phyloP scores from a whole-genome alignment of 2,888 invertebrate species.

The Scaptodrosophila latifasciaeformis region DNA sequence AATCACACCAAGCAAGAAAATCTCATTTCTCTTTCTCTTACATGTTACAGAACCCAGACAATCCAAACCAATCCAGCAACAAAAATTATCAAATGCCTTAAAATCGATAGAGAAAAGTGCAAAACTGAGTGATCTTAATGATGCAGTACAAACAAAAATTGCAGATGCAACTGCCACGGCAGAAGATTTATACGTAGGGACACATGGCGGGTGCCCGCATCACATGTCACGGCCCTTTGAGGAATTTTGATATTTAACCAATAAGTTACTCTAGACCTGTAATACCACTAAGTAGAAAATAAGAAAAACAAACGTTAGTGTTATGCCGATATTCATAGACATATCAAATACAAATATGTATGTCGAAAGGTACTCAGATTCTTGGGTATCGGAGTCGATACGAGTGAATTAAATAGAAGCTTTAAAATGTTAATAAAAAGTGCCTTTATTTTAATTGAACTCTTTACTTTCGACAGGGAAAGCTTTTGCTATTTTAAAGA shows the following conservation, averaged over 20 bases:
- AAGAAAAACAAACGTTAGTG: too few species aligned
- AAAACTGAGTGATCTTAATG: conserved; percentile 18
- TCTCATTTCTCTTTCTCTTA: conserved; percentile 53
- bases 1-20: conserved; percentile 47
- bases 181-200: conserved; percentile 61
- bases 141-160: conserved; percentile 27
- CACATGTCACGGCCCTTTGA: conserved; percentile 35
- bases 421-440: background rate
- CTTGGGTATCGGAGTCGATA: too few species aligned
- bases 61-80: conserved; percentile 24
- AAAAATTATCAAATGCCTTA: conserved; percentile 31
- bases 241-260: conserved; percentile 46
- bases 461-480: too few species aligned
- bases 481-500: conserved; percentile 14
- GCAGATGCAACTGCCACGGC: conserved; percentile 33
- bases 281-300: too few species aligned
- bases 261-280: too few species aligned
- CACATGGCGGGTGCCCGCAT: conserved; percentile 67
- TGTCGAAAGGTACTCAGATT: too few species aligned
- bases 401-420: too few species aligned
- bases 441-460: conserved; percentile 20
- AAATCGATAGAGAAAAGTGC: conserved; percentile 29
- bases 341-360: too few species aligned
- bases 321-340: too few species aligned
- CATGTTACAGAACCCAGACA: conserved; percentile 55